Percentiles rank a stretch among this genome's conserved stretches.
Evolutionary conservation across 2,888 invertebrate species (phyloP).

Genomic region (Chrysolina haemoptera): DNA sequence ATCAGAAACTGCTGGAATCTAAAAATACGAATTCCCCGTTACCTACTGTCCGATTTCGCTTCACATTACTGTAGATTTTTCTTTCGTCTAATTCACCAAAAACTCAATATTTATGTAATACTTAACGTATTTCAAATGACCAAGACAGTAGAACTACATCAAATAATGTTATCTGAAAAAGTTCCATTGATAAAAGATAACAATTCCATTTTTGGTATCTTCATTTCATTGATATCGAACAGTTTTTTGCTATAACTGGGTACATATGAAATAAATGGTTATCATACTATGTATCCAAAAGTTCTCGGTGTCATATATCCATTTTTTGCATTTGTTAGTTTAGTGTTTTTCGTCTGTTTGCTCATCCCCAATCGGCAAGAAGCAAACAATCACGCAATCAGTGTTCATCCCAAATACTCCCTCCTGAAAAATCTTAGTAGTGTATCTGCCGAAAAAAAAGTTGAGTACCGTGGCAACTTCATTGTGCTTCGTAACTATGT

Average conservation of each 20-base stretch:
- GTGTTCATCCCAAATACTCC: neutral
- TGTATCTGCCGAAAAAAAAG: neutral
- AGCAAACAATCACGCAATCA: neutral
- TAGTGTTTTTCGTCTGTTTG: neutral
- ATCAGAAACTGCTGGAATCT: too few relatives aligned
- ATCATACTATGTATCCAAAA: conserved; percentile 1
- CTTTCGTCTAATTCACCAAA: too few relatives aligned
- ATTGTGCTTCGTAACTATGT: conserved; percentile 89
- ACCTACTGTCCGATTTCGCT: too few relatives aligned
- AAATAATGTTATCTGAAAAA: neutral
- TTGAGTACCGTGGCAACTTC: conserved; percentile 68
- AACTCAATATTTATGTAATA: too few relatives aligned
- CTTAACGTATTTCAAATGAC: neutral
- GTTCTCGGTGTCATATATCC: neutral
- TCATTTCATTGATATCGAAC: neutral
- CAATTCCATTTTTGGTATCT: neutral
- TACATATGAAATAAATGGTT: too few relatives aligned
- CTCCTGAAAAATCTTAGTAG: neutral
- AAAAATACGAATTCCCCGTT: too few relatives aligned
- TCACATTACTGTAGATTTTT: too few relatives aligned
- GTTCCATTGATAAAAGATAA: neutral
- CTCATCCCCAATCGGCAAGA: conserved; percentile 8
- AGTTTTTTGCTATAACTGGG: neutral
- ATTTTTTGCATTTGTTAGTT: conserved; percentile 16
- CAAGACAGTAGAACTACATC: neutral